phyloP scores from a whole-genome alignment of 1,140 invertebrate species.

The Cephus cinctus region DNA sequence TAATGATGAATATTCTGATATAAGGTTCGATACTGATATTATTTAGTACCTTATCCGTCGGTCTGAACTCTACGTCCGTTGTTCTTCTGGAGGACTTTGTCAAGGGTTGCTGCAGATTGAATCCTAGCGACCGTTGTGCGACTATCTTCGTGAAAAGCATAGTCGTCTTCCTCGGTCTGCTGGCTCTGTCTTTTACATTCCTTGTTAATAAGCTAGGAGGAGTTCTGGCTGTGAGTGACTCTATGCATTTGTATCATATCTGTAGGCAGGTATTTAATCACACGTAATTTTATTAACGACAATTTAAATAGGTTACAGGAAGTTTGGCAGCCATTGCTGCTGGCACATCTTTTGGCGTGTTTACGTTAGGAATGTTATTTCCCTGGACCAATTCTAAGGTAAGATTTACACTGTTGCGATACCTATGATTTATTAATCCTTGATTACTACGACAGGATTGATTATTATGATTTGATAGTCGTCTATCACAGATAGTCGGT shows the following conservation, averaged over 20 bases:
- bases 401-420: background rate
- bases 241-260: conserved; percentile 6
- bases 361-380: conserved; percentile 80
- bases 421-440: background rate
- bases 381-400: conserved; percentile 76
- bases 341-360: conserved; percentile 81
- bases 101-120: conserved; percentile 65
- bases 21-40: conserved; percentile 22
- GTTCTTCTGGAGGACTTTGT: conserved; percentile 81
- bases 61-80: conserved; percentile 78
- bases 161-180: conserved; percentile 63
- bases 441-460: background rate
- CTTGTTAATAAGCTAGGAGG: conserved; percentile 72
- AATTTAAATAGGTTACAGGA: conserved; percentile 66
- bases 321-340: conserved; percentile 80
- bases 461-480: background rate
- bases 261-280: background rate
- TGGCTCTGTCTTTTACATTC: conserved; percentile 67
- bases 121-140: conserved; percentile 62
- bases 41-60: conserved; percentile 76
- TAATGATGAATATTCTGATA: conserved; percentile 7
- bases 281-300: conserved; percentile 11
- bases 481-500: background rate
- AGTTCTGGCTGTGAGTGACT: conserved; percentile 64
- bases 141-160: conserved; percentile 67